Conservation (phyloP, 2,888 invertebrate species). For the Apamea anceps region DNA sequence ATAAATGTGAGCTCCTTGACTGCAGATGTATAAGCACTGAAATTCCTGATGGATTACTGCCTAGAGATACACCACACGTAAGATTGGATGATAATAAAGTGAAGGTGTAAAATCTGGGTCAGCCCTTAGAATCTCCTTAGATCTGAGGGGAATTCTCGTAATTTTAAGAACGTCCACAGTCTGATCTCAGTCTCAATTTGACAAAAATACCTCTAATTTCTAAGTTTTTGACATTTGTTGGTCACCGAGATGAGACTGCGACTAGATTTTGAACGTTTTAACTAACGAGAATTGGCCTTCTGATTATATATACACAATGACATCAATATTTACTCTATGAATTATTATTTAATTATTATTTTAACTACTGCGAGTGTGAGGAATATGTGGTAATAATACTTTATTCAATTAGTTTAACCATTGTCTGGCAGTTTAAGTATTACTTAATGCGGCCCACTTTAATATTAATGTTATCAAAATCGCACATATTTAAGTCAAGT, state of each 20-base stretch:
- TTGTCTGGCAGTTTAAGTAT: background rate
- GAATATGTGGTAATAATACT: background rate
- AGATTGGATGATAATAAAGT: conserved; percentile 20
- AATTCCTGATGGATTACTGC: conserved; percentile 85
- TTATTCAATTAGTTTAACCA: background rate
- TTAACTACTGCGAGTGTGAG: background rate
- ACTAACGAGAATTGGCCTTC: too few species aligned
- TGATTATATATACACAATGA: background rate
- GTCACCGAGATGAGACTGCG: too few species aligned
- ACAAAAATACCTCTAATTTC: background rate
- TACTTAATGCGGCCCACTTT: too few species aligned
- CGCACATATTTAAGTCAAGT: background rate
- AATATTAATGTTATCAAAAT: too few species aligned
- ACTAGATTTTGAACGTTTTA: too few species aligned
- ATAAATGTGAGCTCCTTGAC: conserved; percentile 79
- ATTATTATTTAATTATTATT: background rate
- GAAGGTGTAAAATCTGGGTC: background rate
- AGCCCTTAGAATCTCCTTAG: too few species aligned
- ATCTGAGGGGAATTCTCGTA: too few species aligned
- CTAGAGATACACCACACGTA: conserved; percentile 87
- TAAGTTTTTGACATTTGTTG: too few species aligned
- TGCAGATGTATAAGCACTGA: conserved; percentile 88
- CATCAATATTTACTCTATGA: background rate
- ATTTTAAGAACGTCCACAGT: too few species aligned
- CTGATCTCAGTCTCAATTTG: too few species aligned